A percentile compares a stretch with the other conserved stretches of the same genome.
phyloP scores from a whole-genome alignment of 2,888 invertebrate genomes.

The Bombyx huttoni region DNA sequence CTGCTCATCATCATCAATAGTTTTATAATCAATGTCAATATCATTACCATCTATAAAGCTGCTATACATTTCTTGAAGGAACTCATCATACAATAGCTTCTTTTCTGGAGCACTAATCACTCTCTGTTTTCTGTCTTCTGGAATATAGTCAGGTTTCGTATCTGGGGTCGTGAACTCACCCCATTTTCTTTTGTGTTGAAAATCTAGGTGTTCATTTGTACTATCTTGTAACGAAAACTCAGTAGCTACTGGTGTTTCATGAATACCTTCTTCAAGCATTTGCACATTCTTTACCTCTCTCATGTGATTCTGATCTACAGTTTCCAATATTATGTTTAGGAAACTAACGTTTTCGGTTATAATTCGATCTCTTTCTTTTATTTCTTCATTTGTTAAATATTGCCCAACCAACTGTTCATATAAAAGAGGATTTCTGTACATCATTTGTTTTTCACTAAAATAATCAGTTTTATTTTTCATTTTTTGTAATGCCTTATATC shows the following conservation, averaged over 20 bases:
- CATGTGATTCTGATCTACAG: constrained; percentile 81
- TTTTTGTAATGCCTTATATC: constrained; percentile 85
- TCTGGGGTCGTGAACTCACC: constrained; percentile 70
- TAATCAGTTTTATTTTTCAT: constrained; percentile 80
- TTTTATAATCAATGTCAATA: constrained; percentile 84
- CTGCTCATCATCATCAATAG: constrained; percentile 84
- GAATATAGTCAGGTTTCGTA: constrained; percentile 32
- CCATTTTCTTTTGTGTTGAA: constrained; percentile 44
- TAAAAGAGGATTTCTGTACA: constrained; percentile 88
- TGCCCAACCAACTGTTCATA: constrained; percentile 93
- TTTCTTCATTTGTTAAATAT: constrained; percentile 85
- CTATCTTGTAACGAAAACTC: constrained; percentile 15
- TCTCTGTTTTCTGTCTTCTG: constrained; percentile 34
- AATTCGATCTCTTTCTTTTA: constrained; percentile 73
- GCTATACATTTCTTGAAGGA: constrained; percentile 86
- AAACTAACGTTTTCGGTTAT: constrained; percentile 75
- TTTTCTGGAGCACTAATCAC: constrained; percentile 73
- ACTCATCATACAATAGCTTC: constrained; percentile 82
- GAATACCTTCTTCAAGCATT: constrained; percentile 71
- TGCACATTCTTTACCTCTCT: constrained; percentile 75
- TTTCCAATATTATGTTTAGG: constrained; percentile 83
- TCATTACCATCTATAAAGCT: constrained; percentile 89
- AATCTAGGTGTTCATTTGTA: constrained; percentile 12
- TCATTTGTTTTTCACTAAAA: constrained; percentile 95
- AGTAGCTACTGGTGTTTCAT: constrained; percentile 40